Conservation (phyloP, 2,113 vertebrate species). For the Pardalotus punctatus region DNA sequence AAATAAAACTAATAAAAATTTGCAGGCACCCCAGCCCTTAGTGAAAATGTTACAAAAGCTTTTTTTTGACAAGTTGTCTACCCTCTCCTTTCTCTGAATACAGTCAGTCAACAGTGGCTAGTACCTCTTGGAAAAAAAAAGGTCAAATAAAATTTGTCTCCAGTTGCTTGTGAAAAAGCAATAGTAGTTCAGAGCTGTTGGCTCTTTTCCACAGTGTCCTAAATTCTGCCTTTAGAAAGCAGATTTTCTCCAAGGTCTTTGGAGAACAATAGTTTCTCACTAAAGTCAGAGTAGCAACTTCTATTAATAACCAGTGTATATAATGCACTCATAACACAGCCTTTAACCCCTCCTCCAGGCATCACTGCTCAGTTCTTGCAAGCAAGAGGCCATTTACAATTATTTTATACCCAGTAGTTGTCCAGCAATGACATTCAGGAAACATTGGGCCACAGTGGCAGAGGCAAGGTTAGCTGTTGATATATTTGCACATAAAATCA, state of each 20-base stretch:
- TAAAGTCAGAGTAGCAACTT: background rate
- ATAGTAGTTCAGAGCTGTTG: background rate
- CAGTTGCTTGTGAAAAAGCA: background rate
- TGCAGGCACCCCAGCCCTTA: background rate
- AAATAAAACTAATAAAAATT: background rate
- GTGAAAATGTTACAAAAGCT: background rate
- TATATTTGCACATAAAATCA: background rate
- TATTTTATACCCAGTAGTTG: background rate
- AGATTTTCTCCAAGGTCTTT: background rate
- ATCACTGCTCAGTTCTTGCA: background rate
- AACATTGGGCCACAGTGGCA: background rate
- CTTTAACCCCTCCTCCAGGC: background rate
- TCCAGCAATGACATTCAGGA: background rate
- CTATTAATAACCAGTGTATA: background rate
- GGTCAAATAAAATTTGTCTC: background rate
- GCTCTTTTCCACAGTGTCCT: background rate
- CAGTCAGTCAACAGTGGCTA: background rate
- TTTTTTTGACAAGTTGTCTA: background rate
- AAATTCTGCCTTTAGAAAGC: background rate
- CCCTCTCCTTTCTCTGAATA: background rate
- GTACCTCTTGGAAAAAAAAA: background rate
- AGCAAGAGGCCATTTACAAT: background rate
- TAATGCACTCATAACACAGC: background rate
- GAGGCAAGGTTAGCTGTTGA: background rate
- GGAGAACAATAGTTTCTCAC: background rate